These are phyloP conservation scores for Coryphaenoides rupestris DNA, from an alignment of 2,113 vertebrate species.

Conservation along the genomic window DNA sequence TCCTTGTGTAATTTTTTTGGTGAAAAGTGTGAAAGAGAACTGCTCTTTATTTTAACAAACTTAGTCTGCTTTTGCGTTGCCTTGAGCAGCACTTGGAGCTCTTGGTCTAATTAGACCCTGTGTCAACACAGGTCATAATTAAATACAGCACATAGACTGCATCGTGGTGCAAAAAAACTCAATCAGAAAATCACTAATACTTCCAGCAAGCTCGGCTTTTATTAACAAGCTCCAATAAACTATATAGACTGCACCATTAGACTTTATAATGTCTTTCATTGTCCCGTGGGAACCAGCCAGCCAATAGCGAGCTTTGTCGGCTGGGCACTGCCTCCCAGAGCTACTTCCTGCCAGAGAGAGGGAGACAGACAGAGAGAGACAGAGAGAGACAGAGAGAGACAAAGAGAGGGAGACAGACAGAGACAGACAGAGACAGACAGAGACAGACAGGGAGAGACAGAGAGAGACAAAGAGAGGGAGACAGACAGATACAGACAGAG, in stretches of 20 bases:
- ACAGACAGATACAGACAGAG: too few relatives aligned
- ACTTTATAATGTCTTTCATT: slow-evolving; percentile 74
- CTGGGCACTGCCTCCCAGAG: slow-evolving; percentile 67
- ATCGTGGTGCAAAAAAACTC: slow-evolving; percentile 52
- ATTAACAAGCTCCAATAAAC: slow-evolving; percentile 74
- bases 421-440: too few relatives aligned
- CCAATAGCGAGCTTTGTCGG: slow-evolving; percentile 62
- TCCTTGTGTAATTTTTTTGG: slow-evolving; percentile 22
- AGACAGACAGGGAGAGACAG: slow-evolving; percentile 27
- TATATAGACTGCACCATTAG: slow-evolving; percentile 74
- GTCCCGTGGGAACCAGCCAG: slow-evolving; percentile 63
- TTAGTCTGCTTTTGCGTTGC: slow-evolving; percentile 20
- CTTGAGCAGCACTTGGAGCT: slow-evolving; percentile 28
- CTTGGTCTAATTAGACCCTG: slow-evolving; percentile 51
- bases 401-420: too few relatives aligned
- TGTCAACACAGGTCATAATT: slow-evolving; percentile 41
- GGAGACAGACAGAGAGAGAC: slow-evolving; percentile 10
- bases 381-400: too few relatives aligned
- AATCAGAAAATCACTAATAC: slow-evolving; percentile 65
- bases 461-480: too few relatives aligned
- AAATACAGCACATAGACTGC: slow-evolving; percentile 47
- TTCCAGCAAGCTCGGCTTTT: slow-evolving; percentile 60
- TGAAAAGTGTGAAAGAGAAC: slow-evolving; percentile 24
- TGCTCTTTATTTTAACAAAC: slow-evolving; percentile 32
- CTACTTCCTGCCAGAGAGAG: slow-evolving; percentile 67